A percentile compares a stretch with the other conserved stretches of the same genome.
These are phyloP conservation scores for Auanema freiburgensis DNA, from an alignment of 2,888 invertebrate genomes.

Conservation along the genomic window DNA sequence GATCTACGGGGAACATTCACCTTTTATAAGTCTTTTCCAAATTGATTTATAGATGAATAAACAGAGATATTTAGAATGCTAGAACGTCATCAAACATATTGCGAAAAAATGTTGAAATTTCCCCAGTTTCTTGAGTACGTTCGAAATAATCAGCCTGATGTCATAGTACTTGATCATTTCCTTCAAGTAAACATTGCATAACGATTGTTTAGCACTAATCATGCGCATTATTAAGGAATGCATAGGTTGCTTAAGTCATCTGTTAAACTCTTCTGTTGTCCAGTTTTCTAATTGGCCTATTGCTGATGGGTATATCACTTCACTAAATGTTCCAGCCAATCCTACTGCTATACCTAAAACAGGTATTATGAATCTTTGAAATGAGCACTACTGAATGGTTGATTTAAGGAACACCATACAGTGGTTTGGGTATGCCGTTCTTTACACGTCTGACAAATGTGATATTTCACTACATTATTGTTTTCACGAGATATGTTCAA, in stretches of 20 bases:
- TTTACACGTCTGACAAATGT: slow-evolving; percentile 46
- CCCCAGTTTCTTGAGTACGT: slow-evolving; percentile 32
- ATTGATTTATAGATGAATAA: not conserved
- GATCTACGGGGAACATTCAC: slow-evolving; percentile 48
- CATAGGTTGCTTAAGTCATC: slow-evolving; percentile 48
- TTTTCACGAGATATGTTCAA: slow-evolving; percentile 45
- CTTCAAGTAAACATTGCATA: slow-evolving; percentile 42
- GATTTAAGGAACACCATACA: slow-evolving; percentile 40
- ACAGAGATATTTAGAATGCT: slow-evolving; percentile 35
- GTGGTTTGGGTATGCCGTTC: slow-evolving; percentile 45
- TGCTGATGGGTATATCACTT: slow-evolving; percentile 55
- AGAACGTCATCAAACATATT: slow-evolving; percentile 48
- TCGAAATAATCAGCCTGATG: slow-evolving; percentile 30
- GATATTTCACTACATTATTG: slow-evolving; percentile 48
- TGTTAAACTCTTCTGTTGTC: slow-evolving; percentile 55
- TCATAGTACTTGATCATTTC: slow-evolving; percentile 58
- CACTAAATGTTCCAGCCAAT: slow-evolving; percentile 52
- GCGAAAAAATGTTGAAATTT: slow-evolving; percentile 45
- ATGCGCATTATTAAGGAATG: slow-evolving; percentile 50
- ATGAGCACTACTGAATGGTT: not conserved
- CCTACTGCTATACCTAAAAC: slow-evolving; percentile 53
- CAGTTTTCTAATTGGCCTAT: slow-evolving; percentile 61
- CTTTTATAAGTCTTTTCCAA: slow-evolving; percentile 37
- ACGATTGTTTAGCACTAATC: not conserved
- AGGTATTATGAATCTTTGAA: slow-evolving; percentile 29